A percentile compares a stretch with the other conserved stretches of the same genome.
Conservation (phyloP, 2,113 vertebrate species). For the Protobothrops flavoviridis region DNA sequence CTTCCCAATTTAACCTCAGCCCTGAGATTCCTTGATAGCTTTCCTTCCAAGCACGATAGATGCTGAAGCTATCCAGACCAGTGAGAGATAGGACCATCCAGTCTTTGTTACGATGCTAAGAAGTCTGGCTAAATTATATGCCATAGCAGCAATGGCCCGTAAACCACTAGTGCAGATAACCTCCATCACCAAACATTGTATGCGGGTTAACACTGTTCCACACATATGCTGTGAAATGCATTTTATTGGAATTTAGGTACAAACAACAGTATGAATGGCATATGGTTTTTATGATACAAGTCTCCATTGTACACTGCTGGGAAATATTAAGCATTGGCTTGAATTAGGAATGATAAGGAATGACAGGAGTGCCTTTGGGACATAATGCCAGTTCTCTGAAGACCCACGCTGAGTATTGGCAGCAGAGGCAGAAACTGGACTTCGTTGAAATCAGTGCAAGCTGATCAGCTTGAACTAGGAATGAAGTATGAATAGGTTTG, state of each 20-base stretch:
- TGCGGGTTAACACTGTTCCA: not conserved
- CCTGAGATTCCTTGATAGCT: not conserved
- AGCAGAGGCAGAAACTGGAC: not conserved
- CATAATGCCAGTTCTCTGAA: not conserved
- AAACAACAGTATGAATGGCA: not conserved
- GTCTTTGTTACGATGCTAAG: not conserved
- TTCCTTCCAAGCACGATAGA: not conserved
- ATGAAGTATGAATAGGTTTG: not conserved
- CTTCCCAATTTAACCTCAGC: not conserved
- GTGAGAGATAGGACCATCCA: too few relatives aligned
- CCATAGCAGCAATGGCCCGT: not conserved
- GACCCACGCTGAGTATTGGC: not conserved
- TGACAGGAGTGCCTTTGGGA: not conserved
- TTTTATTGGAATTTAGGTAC: not conserved
- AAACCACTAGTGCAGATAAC: not conserved
- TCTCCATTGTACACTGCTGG: not conserved
- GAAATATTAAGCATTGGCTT: not conserved
- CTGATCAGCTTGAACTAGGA: not conserved
- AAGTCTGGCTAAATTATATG: not conserved
- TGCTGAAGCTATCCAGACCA: not conserved
- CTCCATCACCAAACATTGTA: not conserved
- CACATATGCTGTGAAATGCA: not conserved
- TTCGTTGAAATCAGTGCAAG: not conserved
- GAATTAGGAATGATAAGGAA: not conserved
- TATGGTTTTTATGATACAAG: not conserved